phyloP scores from a whole-genome alignment of 2,797 vertebrate genomes.

The Arrhamphus sclerolepis region DNA sequence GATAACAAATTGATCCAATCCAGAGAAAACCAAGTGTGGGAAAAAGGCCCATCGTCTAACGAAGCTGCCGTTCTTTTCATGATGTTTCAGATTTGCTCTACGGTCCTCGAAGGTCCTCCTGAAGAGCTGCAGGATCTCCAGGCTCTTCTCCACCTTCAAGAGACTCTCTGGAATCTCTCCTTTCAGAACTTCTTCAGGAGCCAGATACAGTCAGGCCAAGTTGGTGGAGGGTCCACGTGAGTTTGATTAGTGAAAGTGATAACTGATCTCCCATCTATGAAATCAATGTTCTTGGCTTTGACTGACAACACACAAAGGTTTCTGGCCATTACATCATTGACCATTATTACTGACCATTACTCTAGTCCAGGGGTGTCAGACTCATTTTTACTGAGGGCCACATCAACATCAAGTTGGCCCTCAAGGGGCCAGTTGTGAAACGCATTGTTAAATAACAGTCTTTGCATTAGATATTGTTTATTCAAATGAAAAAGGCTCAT shows the following conservation, averaged over 20 bases:
- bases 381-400: no score
- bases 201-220: constrained; percentile 85
- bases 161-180: constrained; percentile 88
- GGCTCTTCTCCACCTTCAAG: constrained; percentile 77
- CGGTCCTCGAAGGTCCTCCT: constrained; percentile 81
- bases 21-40: constrained; percentile 80
- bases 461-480: no score
- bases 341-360: no score
- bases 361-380: no score
- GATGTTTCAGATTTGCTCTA: constrained; percentile 76
- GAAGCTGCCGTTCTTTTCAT: constrained; percentile 76
- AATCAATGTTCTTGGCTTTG: no score
- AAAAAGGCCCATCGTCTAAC: constrained; percentile 86
- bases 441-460: no score
- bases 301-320: no score
- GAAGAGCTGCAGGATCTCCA: constrained; percentile 82
- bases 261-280: no score
- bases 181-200: constrained; percentile 89
- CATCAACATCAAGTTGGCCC: no score
- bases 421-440: no score
- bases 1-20: constrained; percentile 84
- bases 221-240: neutral
- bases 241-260: neutral
- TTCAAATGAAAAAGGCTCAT: no score
- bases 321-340: no score